Conservation (phyloP, 2,888 invertebrate genomes). For the Apantesis nais region DNA sequence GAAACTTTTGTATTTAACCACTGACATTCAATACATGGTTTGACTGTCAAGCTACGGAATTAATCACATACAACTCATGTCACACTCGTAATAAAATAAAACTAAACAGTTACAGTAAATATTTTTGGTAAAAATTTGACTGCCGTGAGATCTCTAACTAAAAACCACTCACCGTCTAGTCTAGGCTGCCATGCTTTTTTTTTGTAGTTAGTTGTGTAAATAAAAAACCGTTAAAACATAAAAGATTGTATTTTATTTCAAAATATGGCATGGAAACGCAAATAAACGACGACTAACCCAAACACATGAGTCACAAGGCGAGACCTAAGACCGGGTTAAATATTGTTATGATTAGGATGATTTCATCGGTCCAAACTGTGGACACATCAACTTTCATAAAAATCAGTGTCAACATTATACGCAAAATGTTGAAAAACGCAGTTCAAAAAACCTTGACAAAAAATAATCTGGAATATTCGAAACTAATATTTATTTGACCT, state of each 20-base stretch:
- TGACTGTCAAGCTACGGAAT: too few species aligned
- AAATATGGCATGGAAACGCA: not conserved
- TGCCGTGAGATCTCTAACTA: too few species aligned
- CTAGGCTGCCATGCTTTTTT: not conserved
- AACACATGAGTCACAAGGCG: constrained; percentile 6
- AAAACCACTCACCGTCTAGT: too few species aligned
- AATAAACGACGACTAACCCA: not conserved
- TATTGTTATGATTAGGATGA: not conserved
- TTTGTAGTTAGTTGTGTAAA: not conserved
- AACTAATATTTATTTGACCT: not conserved
- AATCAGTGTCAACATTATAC: not conserved
- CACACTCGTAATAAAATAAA: too few species aligned
- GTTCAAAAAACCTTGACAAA: not conserved
- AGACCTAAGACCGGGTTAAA: not conserved
- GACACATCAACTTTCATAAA: not conserved
- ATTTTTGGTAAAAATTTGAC: too few species aligned
- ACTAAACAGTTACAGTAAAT: too few species aligned
- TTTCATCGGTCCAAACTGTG: constrained; percentile 1
- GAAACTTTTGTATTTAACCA: too few species aligned
- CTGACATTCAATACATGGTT: too few species aligned
- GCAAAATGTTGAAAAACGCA: not conserved
- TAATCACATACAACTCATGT: too few species aligned
- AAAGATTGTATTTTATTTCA: not conserved
- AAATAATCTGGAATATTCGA: not conserved
- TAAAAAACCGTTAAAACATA: not conserved